These are phyloP conservation scores for Stegana nigrithorax DNA, from an alignment of 2,888 invertebrate genomes.

Conservation along the genomic window DNA sequence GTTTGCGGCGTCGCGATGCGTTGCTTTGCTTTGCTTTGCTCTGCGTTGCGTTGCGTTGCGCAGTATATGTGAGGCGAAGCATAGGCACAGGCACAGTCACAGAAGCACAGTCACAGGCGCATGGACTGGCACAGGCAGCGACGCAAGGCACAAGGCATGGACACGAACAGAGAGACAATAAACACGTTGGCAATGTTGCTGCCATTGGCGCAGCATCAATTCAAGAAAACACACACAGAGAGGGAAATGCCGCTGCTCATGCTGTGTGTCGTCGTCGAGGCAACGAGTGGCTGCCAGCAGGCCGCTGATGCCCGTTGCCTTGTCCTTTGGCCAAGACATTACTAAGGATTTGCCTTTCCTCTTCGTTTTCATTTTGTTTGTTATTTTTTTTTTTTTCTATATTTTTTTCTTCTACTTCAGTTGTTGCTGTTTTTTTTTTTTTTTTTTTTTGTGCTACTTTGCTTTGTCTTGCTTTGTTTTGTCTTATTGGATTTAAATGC, in stretches of 20 bases:
- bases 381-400: neutral
- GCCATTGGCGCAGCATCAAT: too few relatives aligned
- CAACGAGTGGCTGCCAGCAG: neutral
- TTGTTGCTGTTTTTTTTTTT: neutral
- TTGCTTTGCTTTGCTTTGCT: neutral
- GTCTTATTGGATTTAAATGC: conserved; percentile 60
- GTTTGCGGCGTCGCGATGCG: neutral
- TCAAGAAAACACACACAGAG: neutral
- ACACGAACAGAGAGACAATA: too few relatives aligned
- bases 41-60: conserved; percentile 13
- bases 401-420: neutral
- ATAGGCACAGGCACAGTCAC: neutral
- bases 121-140: neutral
- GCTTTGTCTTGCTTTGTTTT: conserved; percentile 25
- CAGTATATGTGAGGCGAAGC: neutral
- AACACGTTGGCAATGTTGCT: too few relatives aligned
- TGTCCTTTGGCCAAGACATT: neutral
- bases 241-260: too few relatives aligned
- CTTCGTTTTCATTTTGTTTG: conserved; percentile 31
- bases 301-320: neutral
- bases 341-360: neutral
- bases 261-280: neutral
- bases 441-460: neutral
- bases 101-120: neutral
- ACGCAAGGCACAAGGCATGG: too few relatives aligned